A percentile compares a stretch with the other conserved stretches of the same genome.
These are phyloP conservation scores for Sebastes miniatus DNA, from an alignment of 2,797 vertebrate species.

Conservation along the genomic window DNA sequence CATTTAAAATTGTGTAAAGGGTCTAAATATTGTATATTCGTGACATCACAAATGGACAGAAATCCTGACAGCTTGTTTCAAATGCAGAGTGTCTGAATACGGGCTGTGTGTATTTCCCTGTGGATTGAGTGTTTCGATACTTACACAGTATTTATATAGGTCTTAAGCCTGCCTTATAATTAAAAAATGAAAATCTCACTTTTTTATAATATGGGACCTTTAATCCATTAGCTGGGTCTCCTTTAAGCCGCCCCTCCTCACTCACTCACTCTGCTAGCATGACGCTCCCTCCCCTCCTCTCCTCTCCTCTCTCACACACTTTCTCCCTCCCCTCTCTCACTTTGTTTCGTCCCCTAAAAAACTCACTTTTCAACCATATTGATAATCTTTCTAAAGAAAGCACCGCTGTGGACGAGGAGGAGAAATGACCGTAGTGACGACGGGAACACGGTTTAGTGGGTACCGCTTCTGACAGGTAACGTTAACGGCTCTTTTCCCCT, in stretches of 20 bases:
- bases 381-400: neutral
- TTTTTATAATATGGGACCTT: no score
- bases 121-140: no score
- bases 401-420: neutral
- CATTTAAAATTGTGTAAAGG: no score
- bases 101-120: no score
- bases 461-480: conserved; percentile 65
- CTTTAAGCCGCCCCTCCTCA: conserved; percentile 46
- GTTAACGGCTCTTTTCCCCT: neutral
- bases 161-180: no score
- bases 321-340: neutral
- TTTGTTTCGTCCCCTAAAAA: neutral
- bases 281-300: neutral
- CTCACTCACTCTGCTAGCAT: neutral
- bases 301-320: neutral
- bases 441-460: neutral
- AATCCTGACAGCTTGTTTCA: no score
- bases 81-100: no score
- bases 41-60: no score
- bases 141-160: no score
- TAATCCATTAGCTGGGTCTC: conserved; percentile 44
- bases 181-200: no score
- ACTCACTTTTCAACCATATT: neutral
- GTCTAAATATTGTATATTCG: no score
- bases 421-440: conserved; percentile 16